These are phyloP conservation scores for Drosophila mayaguana DNA, from an alignment of 2,888 invertebrate genomes.

Conservation along the genomic window DNA sequence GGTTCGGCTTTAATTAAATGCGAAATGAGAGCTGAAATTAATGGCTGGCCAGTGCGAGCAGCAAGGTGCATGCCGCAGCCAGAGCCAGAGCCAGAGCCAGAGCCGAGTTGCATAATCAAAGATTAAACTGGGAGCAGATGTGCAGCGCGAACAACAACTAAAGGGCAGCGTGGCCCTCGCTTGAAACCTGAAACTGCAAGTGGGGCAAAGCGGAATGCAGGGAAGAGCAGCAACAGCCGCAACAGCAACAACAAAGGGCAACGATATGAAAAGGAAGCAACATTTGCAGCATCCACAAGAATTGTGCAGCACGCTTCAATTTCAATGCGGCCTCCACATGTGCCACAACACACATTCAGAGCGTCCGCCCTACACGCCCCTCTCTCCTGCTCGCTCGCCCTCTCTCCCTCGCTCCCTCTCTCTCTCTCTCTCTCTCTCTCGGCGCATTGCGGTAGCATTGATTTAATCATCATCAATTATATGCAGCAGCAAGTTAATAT, in stretches of 20 bases:
- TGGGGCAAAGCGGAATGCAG: slow-evolving; percentile 3
- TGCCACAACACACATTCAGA: not conserved
- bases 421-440: too few species aligned
- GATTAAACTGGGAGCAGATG: slow-evolving; percentile 56
- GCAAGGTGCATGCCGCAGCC: slow-evolving; percentile 49
- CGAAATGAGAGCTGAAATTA: slow-evolving; percentile 1
- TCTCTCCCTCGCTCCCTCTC: too few species aligned
- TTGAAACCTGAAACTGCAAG: slow-evolving; percentile 44
- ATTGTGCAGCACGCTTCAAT: slow-evolving; percentile 50
- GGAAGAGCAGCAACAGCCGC: not conserved
- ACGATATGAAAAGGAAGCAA: slow-evolving; percentile 17
- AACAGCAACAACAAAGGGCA: not conserved
- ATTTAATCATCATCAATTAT: slow-evolving; percentile 85
- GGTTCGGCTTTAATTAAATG: slow-evolving; percentile 3
- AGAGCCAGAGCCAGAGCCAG: not conserved
- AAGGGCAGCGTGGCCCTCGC: slow-evolving; percentile 41
- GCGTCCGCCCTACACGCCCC: not conserved
- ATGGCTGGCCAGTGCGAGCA: not conserved
- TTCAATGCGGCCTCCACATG: slow-evolving; percentile 35
- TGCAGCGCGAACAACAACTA: slow-evolving; percentile 26
- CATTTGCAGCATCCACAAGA: slow-evolving; percentile 50
- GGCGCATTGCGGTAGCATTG: slow-evolving; percentile 84
- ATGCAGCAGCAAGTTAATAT: slow-evolving; percentile 82
- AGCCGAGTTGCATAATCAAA: slow-evolving; percentile 56
- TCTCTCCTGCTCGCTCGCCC: not conserved